Percentiles rank a stretch among this genome's conserved stretches.
Evolutionary conservation across 2,113 vertebrate genomes (phyloP).

Genomic region (Tapirus terrestris): DNA sequence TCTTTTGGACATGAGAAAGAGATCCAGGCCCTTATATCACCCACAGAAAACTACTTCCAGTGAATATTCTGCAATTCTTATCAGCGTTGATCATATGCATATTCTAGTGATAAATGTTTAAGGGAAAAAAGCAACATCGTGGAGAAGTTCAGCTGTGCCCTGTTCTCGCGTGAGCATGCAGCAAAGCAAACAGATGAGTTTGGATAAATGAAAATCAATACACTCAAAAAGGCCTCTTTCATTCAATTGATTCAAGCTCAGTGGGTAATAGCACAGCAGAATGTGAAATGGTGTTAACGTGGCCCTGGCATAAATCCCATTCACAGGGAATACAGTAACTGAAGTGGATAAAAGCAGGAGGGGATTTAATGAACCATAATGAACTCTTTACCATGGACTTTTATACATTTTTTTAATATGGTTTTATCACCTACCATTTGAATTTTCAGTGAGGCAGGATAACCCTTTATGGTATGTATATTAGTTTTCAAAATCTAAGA

Average conservation of each 20-base stretch:
- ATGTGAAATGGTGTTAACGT: constrained; percentile 68
- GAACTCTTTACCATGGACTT: constrained; percentile 50
- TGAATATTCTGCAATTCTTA: background rate
- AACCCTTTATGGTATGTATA: background rate
- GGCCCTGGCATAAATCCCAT: constrained; percentile 61
- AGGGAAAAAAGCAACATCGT: background rate
- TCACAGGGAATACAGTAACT: constrained; percentile 74
- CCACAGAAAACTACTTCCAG: background rate
- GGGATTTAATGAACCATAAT: constrained; percentile 70
- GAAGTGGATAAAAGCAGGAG: constrained; percentile 56
- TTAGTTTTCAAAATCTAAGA: constrained; percentile 49
- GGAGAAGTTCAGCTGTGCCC: background rate
- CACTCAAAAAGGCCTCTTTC: constrained; percentile 79
- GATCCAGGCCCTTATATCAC: background rate
- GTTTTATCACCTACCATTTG: constrained; percentile 40
- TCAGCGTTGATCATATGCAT: background rate
- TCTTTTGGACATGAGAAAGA: background rate
- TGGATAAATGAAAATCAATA: constrained; percentile 88
- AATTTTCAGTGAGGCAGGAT: constrained; percentile 28
- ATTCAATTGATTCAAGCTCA: constrained; percentile 83
- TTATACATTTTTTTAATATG: constrained; percentile 65
- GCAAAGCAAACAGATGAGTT: constrained; percentile 76
- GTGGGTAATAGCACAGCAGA: constrained; percentile 81
- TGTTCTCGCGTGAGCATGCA: background rate
- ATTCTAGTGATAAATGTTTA: background rate